These are phyloP conservation scores for Sebastes minor DNA, from an alignment of 2,797 vertebrate genomes.

Conservation along the genomic window DNA sequence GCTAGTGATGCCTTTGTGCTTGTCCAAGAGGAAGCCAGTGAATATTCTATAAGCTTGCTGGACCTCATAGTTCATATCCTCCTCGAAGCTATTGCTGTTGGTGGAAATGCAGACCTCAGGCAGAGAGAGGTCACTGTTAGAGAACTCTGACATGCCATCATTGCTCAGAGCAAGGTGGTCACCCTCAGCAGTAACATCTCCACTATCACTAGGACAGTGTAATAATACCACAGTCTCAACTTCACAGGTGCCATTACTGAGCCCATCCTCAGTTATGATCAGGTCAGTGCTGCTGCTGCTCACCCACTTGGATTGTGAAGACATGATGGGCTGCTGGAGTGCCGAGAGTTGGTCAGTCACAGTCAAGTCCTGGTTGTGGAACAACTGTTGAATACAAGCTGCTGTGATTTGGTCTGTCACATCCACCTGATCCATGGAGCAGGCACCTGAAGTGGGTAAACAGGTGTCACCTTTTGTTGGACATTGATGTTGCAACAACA, in stretches of 20 bases:
- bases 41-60: constrained; percentile 93
- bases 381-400: constrained; percentile 31
- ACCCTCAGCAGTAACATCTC: constrained; percentile 23
- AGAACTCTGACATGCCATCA: constrained; percentile 69
- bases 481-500: constrained; percentile 32
- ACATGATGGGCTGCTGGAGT: constrained; percentile 38
- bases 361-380: constrained; percentile 31
- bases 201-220: constrained; percentile 36
- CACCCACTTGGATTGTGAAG: constrained; percentile 55
- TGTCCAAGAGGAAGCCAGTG: constrained; percentile 90
- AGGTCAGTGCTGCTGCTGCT: constrained; percentile 31
- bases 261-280: constrained; percentile 36
- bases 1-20: constrained; percentile 87
- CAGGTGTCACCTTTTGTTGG: constrained; percentile 40
- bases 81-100: constrained; percentile 70
- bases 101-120: constrained; percentile 78
- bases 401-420: constrained; percentile 51
- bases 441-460: constrained; percentile 43
- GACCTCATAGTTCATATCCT: constrained; percentile 88
- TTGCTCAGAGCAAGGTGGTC: constrained; percentile 49
- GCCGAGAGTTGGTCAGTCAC: constrained; percentile 29
- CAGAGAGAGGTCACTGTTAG: constrained; percentile 73
- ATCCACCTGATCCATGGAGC: constrained; percentile 55
- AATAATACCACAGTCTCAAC: constrained; percentile 50
- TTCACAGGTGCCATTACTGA: constrained; percentile 67